Evolutionary conservation across 2,888 invertebrate species (phyloP), one percentile per base, ranked within the genome.

Genomic region (Mylabris sibirica): DNA sequence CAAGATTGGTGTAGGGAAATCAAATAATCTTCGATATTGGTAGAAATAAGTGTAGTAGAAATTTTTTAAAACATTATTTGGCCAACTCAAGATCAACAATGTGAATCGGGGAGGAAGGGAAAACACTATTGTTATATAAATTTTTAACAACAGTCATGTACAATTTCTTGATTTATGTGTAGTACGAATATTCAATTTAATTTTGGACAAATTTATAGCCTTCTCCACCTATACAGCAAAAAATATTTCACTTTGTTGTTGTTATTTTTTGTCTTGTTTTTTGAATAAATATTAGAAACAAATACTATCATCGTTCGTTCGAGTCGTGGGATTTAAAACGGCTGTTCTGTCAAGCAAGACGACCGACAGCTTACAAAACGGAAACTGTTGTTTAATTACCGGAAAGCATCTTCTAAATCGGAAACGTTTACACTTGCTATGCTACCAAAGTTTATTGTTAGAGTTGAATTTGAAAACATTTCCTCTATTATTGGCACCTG

Each of bases 341-440:
- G 65, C 65, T 71, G 71, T 66, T 53, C 65, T 61, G 63, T 68
- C 71, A 71, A 66, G 71, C 71, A 71, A 68, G 66, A 68, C 71
- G 70, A 70, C 70, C 67, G 62, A 62, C 64, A 66, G 66, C 65
- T 70, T 57, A 63, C 70, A 65, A 53, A 68, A 68, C 71, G 71
- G 71, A 71, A 71, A 71, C 68, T 71, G 66, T 68, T 71, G 71
- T 62, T 68, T 71, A 71, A 71, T 71, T 71, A 71, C 71, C 68
- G 71, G 71, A 71, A 71, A 71, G 68, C 66, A 64, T 66, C 68
- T 71, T 53, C 66, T 49, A 71, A 71, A 71, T 71, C 68, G 71
- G 71, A 71, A 71, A 71, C 68, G 63, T 64, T 67, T 68, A 64
- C 68, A 68, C 70, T 70, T 70, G 70, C 67, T 69, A 60, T 64